phyloP scores from a whole-genome alignment of 2,113 vertebrate species.

The Hepsetus odoe region DNA sequence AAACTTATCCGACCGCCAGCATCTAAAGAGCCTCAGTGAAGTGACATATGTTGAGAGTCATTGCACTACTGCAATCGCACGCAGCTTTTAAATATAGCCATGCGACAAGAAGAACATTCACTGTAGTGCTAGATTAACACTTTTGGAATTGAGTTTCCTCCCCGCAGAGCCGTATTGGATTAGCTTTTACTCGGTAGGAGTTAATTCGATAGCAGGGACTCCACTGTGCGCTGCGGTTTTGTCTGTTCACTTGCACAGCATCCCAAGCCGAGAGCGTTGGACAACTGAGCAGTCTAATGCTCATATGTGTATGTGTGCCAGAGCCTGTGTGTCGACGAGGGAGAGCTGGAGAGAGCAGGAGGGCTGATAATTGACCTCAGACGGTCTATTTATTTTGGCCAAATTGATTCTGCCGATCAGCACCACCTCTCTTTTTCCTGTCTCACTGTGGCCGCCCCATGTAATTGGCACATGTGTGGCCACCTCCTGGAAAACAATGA shows the following conservation, averaged over 20 bases:
- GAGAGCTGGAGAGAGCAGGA: neutral
- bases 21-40: neutral
- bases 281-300: neutral
- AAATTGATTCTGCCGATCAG: conserved; percentile 59
- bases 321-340: neutral
- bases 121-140: neutral
- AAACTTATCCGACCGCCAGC: neutral
- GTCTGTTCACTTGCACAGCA: conserved; percentile 11
- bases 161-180: neutral
- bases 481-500: neutral
- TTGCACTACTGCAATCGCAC: neutral
- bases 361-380: conserved; percentile 56
- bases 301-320: neutral
- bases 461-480: conserved; percentile 6
- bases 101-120: neutral
- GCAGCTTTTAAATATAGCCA: neutral
- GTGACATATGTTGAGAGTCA: neutral
- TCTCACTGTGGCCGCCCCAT: conserved; percentile 7
- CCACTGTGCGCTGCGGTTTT: neutral
- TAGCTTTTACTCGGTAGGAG: neutral
- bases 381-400: conserved; percentile 55
- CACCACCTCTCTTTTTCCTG: neutral
- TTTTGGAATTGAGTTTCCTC: neutral
- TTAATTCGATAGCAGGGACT: neutral
- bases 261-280: neutral